A percentile compares a stretch with the other conserved stretches of the same genome.
phyloP scores from a whole-genome alignment of 2,888 invertebrate genomes.

The Epinotia ramella region DNA sequence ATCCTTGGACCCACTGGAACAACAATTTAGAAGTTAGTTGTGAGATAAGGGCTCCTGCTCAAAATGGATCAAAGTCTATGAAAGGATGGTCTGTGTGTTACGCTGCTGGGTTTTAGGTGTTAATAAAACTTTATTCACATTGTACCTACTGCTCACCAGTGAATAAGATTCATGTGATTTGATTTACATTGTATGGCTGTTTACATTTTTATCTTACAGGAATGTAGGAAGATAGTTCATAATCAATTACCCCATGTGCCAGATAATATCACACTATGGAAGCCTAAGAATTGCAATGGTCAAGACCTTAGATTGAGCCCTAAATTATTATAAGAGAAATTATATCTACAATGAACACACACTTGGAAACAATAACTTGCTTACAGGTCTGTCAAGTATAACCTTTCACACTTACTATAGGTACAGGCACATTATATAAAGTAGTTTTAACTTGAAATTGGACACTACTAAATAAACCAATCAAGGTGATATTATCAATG shows the following conservation, averaged over 20 bases:
- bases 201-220: no score
- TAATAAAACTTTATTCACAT: no score
- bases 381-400: not conserved
- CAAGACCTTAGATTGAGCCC: not conserved
- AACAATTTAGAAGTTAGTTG: no score
- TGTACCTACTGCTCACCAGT: no score
- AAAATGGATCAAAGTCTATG: no score
- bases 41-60: no score
- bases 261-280: not conserved
- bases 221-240: no score
- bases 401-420: not conserved
- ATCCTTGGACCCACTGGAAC: no score
- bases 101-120: no score
- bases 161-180: no score
- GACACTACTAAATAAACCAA: constrained; percentile 6
- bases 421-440: not conserved
- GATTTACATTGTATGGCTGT: no score
- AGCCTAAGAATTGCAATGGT: not conserved
- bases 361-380: not conserved
- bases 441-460: not conserved
- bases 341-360: not conserved
- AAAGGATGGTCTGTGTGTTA: no score
- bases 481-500: not conserved
- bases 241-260: not conserved
- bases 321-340: not conserved